Percentiles rank a stretch among this genome's conserved stretches.
Evolutionary conservation across 1,140 invertebrate genomes (phyloP).

Genomic region (Reticulitermes speratus): DNA sequence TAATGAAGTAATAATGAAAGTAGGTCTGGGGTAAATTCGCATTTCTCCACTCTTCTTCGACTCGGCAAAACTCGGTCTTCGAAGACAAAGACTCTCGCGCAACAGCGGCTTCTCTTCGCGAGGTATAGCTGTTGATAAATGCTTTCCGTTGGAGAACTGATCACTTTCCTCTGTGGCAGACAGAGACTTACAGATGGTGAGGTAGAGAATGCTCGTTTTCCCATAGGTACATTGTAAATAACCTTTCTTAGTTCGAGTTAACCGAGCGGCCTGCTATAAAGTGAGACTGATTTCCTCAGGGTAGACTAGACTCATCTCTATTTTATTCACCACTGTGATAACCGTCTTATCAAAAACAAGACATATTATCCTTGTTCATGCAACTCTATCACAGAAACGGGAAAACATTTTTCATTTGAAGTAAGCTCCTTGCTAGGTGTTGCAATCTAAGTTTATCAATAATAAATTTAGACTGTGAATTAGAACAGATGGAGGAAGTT

Average conservation of each 20-base stretch:
- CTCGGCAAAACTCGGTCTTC: background rate
- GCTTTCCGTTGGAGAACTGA: background rate
- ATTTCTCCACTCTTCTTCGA: background rate
- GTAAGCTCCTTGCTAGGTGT: background rate
- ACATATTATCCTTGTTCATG: background rate
- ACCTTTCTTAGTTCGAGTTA: background rate
- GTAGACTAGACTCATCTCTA: background rate
- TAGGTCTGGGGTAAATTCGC: background rate
- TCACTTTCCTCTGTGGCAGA: background rate
- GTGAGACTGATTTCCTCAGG: constrained; percentile 3
- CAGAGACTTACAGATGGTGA: background rate
- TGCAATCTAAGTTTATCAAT: background rate
- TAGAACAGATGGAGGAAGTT: background rate
- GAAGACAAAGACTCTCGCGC: background rate
- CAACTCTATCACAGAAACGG: background rate
- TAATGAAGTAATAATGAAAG: background rate
- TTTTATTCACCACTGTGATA: background rate
- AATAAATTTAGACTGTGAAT: background rate
- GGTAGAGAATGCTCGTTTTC: background rate
- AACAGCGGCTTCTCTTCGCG: background rate
- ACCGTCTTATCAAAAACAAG: background rate
- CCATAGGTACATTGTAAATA: background rate
- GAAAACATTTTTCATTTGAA: background rate
- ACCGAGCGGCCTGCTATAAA: background rate
- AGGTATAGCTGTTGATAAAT: background rate